Base-by-base conservation (phyloP, 2,113 vertebrate genomes). In the Chionis minor region DNA sequence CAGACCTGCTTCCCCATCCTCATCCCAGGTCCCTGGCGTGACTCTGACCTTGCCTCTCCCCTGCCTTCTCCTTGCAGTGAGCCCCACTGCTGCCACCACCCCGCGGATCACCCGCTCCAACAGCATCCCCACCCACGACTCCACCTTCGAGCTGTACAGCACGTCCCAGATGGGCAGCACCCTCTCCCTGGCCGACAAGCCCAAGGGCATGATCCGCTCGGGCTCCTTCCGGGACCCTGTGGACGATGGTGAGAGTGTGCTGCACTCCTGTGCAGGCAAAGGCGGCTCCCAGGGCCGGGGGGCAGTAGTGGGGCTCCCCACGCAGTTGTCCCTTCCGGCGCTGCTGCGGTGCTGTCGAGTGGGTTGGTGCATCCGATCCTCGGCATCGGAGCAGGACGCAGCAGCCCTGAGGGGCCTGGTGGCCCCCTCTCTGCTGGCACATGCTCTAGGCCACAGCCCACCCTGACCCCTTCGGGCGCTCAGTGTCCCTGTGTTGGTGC, bases 71-170 rank as follows among this genome's bases (percentile, higher is more conserved):
- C 97, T 97, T 96, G 90, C 94, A 98, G 98, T 98, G 98, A 99
- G 99, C 78, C 98, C 99, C 95, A 99, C 98, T 56, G 97, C 98
- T 28, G 98, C 97, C 69, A 66, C 98, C 90, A 93, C 99, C 92
- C 99, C 99, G 0, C 98, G 99, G 95, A 99, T 99, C 98, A 99
- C 98, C 93, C 99, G 99, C 78, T 99, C 99, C 97, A 99, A 99
- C 98, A 99, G 99, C 98, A 99, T 99, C 97, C 99, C 99, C 49
- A 98, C 99, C 73, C 99, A 99, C 16, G 99, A 99, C 67, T 98
- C 99, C 91, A 98, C 99, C 86, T 98, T 99, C 94, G 99, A 99
- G 96, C 98, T 99, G 91, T 99, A 99, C 88, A 98, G 98, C 96
- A 98, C 98, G 8, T 99, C 99, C 65, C 99, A 99, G 35, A 98